A percentile compares a stretch with the other conserved stretches of the same genome.
Evolutionary conservation across 2,797 vertebrate species (phyloP).

Genomic region (Coregonus suidteri): DNA sequence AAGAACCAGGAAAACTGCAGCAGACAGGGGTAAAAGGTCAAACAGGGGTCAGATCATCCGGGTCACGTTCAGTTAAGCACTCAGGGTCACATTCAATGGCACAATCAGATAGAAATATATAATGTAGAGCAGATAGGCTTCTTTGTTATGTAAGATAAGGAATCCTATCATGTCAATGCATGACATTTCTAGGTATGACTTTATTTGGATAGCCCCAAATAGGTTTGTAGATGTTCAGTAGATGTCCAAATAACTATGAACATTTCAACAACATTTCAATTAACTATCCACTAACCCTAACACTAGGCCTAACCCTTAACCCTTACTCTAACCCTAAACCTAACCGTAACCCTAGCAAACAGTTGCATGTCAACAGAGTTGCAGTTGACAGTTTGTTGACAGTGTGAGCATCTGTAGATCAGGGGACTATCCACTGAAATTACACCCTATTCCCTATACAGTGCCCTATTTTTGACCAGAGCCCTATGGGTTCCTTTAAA

Average conservation of each 20-base stretch:
- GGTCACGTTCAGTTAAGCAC: constrained; percentile 1
- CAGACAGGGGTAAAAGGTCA: constrained; percentile 28
- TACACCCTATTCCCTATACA: too few species aligned
- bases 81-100: not conserved
- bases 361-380: not conserved
- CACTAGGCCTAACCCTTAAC: too few species aligned
- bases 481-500: too few species aligned
- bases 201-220: not conserved
- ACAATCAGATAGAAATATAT: too few species aligned
- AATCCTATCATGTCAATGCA: not conserved
- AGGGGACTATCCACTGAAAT: too few species aligned
- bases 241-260: too few species aligned
- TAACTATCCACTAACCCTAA: too few species aligned
- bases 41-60: constrained; percentile 13
- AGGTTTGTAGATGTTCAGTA: not conserved
- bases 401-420: too few species aligned
- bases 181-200: not conserved
- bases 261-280: too few species aligned
- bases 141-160: not conserved
- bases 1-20: constrained; percentile 98
- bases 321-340: too few species aligned
- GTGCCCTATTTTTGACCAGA: too few species aligned
- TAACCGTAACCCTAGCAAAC: not conserved
- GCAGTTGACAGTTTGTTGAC: not conserved
- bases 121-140: too few species aligned